Evolutionary conservation across 2,797 vertebrate species (phyloP).

Genomic region (Caiman crocodilus): DNA sequence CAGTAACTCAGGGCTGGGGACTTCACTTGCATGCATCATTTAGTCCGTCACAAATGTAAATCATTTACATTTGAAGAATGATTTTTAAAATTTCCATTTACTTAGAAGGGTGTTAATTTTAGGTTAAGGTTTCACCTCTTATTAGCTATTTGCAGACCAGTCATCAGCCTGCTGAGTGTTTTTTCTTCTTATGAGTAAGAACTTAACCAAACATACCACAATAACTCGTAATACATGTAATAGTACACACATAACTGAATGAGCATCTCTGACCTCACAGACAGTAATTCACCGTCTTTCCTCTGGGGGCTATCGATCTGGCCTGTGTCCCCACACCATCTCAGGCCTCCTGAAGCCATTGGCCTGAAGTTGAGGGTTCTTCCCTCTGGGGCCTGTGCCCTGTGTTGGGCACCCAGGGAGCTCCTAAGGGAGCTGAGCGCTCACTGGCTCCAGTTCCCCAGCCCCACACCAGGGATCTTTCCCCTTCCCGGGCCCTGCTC

Average conservation of each 20-base stretch:
- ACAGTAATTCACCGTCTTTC: background rate
- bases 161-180: background rate
- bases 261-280: fast-evolving
- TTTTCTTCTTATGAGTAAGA: background rate
- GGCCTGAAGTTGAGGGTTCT: no score
- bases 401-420: no score
- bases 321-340: no score
- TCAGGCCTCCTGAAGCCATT: no score
- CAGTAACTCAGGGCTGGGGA: background rate
- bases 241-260: fast-evolving
- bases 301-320: no score
- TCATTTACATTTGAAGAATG: background rate
- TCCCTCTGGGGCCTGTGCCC: no score
- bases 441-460: no score
- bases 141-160: background rate
- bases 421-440: no score
- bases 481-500: no score
- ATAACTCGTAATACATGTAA: background rate
- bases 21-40: fast-evolving
- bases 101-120: background rate
- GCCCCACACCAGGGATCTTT: no score
- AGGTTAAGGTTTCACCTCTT: conserved; percentile 47
- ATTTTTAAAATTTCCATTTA: background rate
- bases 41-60: conserved; percentile 26
- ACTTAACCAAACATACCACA: background rate